Evolutionary conservation across 2,113 vertebrate species (phyloP).

Genomic region (Callopanchax toddi): DNA sequence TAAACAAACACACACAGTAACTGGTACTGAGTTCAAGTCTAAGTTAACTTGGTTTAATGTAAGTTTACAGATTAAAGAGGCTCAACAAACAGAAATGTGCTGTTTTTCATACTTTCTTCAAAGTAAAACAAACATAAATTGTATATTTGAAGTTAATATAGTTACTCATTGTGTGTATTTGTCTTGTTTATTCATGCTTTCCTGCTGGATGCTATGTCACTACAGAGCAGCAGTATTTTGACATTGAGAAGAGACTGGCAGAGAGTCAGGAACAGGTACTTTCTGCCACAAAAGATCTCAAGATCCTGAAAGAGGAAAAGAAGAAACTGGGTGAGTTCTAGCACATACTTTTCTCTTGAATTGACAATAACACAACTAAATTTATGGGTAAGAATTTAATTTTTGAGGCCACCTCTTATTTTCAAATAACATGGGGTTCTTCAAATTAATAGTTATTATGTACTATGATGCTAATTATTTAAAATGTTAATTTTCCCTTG

Average conservation of each 20-base stretch:
- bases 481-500: background rate
- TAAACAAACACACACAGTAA: too few species aligned
- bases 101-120: background rate
- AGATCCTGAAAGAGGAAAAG: constrained; percentile 85
- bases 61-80: too few species aligned
- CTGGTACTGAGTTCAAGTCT: too few species aligned
- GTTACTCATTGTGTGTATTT: background rate
- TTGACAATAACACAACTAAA: too few species aligned
- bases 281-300: constrained; percentile 86
- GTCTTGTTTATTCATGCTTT: background rate
- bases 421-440: too few species aligned
- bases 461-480: background rate
- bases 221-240: constrained; percentile 95
- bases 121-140: background rate
- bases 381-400: too few species aligned
- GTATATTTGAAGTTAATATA: background rate
- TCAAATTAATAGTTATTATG: too few species aligned
- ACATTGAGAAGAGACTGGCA: constrained; percentile 90
- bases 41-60: too few species aligned
- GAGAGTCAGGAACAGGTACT: constrained; percentile 92
- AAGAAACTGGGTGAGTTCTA: constrained; percentile 86
- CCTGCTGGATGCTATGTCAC: background rate
- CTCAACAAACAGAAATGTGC: background rate
- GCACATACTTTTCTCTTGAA: background rate
- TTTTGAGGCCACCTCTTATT: too few species aligned